Conservation (phyloP, 2,888 invertebrate genomes). For the Dioctria rufipes region DNA sequence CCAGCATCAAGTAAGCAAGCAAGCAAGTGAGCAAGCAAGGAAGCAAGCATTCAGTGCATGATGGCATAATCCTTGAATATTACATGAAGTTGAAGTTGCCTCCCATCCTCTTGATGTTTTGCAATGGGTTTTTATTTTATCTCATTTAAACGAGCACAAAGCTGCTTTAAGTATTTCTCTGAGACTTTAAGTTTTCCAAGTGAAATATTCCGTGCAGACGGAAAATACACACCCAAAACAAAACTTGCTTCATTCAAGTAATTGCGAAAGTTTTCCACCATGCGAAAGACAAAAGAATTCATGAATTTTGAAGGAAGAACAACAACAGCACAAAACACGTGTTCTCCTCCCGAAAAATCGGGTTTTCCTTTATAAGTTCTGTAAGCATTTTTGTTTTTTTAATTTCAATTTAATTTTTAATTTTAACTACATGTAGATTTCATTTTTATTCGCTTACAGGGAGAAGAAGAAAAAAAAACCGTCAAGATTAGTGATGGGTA, state of each 20-base stretch:
- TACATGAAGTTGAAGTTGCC: conserved; percentile 12
- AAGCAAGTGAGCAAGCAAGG: too few species aligned
- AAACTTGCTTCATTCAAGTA: conserved; percentile 39
- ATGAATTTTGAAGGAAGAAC: conserved; percentile 12
- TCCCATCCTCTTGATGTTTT: background rate
- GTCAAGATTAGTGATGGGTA: too few species aligned
- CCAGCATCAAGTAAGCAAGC: background rate
- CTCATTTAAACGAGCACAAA: background rate
- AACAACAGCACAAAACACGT: background rate
- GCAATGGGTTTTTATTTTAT: conserved; percentile 17
- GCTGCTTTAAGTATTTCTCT: background rate
- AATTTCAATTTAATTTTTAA: conserved; percentile 43
- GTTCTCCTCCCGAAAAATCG: background rate
- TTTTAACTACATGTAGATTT: conserved; percentile 27
- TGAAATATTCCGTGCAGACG: conserved; percentile 10
- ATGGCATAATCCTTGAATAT: conserved; percentile 11
- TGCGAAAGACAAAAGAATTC: conserved; percentile 5
- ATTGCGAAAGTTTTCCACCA: conserved; percentile 23
- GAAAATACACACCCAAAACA: background rate
- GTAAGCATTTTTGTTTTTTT: conserved; percentile 26
- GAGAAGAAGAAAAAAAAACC: background rate
- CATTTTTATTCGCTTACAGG: conserved; percentile 1
- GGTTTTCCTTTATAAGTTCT: background rate
- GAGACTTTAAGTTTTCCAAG: background rate
- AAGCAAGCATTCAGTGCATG: background rate